Percentiles rank a stretch among this genome's conserved stretches.
Evolutionary conservation across 2,113 vertebrate genomes (phyloP).

Genomic region (Muscicapa adusta): DNA sequence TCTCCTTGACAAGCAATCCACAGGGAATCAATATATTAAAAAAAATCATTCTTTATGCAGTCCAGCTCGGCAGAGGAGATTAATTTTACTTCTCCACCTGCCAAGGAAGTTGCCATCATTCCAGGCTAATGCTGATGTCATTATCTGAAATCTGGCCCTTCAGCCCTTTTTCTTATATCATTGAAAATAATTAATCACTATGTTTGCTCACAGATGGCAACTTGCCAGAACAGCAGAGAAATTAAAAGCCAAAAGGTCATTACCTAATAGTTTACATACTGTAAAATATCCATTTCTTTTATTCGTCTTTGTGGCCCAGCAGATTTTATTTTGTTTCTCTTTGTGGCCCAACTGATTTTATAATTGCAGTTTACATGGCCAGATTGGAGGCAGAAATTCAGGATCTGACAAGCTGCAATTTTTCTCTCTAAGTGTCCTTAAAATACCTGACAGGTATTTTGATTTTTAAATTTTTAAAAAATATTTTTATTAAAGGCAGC

Average conservation of each 20-base stretch:
- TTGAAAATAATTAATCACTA: background rate
- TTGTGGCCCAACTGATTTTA: background rate
- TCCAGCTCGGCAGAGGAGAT: background rate
- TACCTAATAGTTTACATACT: background rate
- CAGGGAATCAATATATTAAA: background rate
- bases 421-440: background rate
- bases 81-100: conserved; percentile 12
- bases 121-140: conserved; percentile 1
- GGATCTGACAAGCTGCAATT: background rate
- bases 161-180: background rate
- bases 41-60: background rate
- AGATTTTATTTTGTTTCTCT: background rate
- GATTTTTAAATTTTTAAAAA: background rate
- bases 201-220: background rate
- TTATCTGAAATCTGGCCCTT: background rate
- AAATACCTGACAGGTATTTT: background rate
- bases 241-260: background rate
- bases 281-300: background rate
- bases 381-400: background rate
- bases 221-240: background rate
- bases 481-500: background rate
- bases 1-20: conserved; percentile 10
- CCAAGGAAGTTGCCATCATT: background rate
- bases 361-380: background rate
- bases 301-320: background rate